Percentiles rank a stretch among this genome's conserved stretches.
Conservation (phyloP, 1,140 invertebrate genomes). For the Chironomus tepperi region DNA sequence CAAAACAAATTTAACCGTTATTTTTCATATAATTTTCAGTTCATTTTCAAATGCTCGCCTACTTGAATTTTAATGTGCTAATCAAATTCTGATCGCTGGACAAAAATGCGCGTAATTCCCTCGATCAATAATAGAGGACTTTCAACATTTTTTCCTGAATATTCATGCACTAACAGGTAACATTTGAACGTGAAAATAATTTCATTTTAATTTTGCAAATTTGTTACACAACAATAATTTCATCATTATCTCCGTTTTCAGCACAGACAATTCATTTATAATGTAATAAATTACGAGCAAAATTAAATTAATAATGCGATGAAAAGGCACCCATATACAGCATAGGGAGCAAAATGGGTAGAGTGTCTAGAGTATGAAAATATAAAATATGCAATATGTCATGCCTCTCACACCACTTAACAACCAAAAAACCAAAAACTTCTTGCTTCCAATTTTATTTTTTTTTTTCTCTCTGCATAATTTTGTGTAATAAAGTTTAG, state of each 20-base stretch:
- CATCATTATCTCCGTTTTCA: not conserved
- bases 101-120: no score
- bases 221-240: constrained; percentile 14
- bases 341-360: not conserved
- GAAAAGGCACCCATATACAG: not conserved
- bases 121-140: no score
- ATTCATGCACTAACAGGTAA: not conserved
- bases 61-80: no score
- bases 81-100: no score
- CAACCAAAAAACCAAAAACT: not conserved
- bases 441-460: not conserved
- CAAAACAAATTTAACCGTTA: no score
- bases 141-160: no score
- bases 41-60: no score
- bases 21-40: no score
- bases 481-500: not conserved
- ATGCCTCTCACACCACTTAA: not conserved
- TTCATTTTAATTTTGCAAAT: not conserved
- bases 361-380: not conserved
- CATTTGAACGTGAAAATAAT: not conserved
- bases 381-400: not conserved
- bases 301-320: constrained; percentile 9
- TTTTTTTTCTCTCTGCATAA: no score
- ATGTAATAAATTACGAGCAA: constrained; percentile 8
- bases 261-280: not conserved